Evolutionary conservation across 1,140 invertebrate species (phyloP).

Genomic region (Cotesia vestalis): DNA sequence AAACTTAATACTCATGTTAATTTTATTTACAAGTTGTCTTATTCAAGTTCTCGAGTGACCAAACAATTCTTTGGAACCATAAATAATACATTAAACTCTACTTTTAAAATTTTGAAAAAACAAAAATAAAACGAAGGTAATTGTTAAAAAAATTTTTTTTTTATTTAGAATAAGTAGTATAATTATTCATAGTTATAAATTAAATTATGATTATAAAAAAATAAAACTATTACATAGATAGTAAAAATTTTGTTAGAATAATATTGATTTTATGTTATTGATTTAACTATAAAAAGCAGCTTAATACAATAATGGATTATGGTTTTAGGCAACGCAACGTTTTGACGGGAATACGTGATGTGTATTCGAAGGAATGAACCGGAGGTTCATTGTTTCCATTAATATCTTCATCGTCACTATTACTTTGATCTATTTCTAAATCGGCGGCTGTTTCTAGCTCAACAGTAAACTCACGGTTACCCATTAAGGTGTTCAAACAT

Average conservation of each 20-base stretch:
- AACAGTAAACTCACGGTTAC: slow-evolving; percentile 54
- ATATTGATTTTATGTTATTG: not conserved
- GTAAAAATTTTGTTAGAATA: not conserved
- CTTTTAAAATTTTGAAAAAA: no score
- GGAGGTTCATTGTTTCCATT: slow-evolving; percentile 58
- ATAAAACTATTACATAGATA: not conserved
- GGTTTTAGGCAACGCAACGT: slow-evolving; percentile 81
- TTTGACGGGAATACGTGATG: slow-evolving; percentile 74
- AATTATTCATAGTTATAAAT: no score
- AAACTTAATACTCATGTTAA: slow-evolving; percentile 4
- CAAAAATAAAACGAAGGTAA: no score
- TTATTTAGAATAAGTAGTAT: no score
- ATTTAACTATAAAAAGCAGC: not conserved
- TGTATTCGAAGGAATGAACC: slow-evolving; percentile 71
- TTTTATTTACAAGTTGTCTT: not conserved
- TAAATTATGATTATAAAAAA: not conserved
- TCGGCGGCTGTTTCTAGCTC: slow-evolving; percentile 28
- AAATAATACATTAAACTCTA: no score
- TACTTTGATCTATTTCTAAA: slow-evolving; percentile 39
- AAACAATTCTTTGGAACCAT: no score
- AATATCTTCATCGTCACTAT: slow-evolving; percentile 47
- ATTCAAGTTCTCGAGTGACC: not conserved
- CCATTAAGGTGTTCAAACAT: slow-evolving; percentile 69
- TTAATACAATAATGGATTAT: slow-evolving; percentile 51
- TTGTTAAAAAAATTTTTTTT: no score